These are phyloP conservation scores for Caenorhabditis sp. DNA, from an alignment of 2,888 invertebrate genomes.

Conservation along the genomic window DNA sequence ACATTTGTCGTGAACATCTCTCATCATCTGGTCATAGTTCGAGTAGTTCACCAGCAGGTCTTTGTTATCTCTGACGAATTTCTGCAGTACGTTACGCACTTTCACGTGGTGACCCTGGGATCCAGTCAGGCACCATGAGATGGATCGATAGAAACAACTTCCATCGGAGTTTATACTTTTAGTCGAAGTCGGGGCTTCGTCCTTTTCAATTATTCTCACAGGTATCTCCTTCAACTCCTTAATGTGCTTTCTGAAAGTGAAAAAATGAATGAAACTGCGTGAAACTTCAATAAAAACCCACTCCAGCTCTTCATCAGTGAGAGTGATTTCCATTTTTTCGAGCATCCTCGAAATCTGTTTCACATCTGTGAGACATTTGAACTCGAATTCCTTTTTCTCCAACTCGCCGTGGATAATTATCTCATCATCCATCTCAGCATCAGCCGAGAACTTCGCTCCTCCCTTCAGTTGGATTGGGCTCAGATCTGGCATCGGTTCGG, in stretches of 20 bases:
- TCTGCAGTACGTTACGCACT: background rate
- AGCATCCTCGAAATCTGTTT: background rate
- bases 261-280: background rate
- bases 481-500: too few species aligned
- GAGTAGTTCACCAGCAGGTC: background rate
- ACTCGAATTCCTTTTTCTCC: background rate
- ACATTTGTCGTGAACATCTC: background rate
- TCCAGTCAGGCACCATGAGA: conserved; percentile 47
- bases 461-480: too few species aligned
- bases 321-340: background rate
- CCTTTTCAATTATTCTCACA: too few species aligned
- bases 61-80: background rate
- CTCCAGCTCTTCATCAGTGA: background rate
- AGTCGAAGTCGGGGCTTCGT: too few species aligned
- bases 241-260: background rate
- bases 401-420: background rate
- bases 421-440: background rate
- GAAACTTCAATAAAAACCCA: background rate
- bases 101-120: background rate
- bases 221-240: too few species aligned
- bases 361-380: background rate
- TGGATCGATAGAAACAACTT: conserved; percentile 34
- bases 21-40: background rate
- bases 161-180: conserved; percentile 9
- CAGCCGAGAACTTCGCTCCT: background rate